Percentiles rank a stretch among this genome's conserved stretches.
phyloP scores from a whole-genome alignment of 2,888 invertebrate genomes.

The Coecobrya sp. region DNA sequence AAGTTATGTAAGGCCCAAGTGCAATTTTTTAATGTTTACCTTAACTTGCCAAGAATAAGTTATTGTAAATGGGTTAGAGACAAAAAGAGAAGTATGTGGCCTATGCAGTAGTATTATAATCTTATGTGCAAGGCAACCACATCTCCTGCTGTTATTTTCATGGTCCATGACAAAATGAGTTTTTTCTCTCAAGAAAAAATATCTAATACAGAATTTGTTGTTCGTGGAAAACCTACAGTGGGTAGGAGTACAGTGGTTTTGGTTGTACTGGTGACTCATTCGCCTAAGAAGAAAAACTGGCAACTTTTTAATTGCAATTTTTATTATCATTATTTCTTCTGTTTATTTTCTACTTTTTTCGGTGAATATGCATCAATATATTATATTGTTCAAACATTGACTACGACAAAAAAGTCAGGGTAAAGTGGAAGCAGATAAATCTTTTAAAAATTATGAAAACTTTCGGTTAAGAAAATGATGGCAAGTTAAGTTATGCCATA shows the following conservation, averaged over 20 bases:
- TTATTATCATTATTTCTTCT: constrained; percentile 23
- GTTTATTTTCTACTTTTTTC: constrained; percentile 1
- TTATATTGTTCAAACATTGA: constrained; percentile 21
- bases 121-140: neutral
- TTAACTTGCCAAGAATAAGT: constrained; percentile 41
- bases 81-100: neutral
- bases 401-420: constrained; percentile 12
- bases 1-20: neutral
- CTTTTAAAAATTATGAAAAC: constrained; percentile 34
- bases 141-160: constrained; percentile 62
- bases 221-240: neutral
- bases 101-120: constrained; percentile 1
- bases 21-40: constrained; percentile 49
- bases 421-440: neutral
- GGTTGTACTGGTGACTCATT: too few species aligned
- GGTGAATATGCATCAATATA: constrained; percentile 14
- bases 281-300: neutral
- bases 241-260: neutral
- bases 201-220: constrained; percentile 8
- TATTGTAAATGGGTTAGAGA: constrained; percentile 29
- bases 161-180: constrained; percentile 64
- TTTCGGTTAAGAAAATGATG: neutral
- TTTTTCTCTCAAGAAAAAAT: neutral
- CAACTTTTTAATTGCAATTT: constrained; percentile 50
- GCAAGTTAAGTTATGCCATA: constrained; percentile 20